phyloP scores from a whole-genome alignment of 2,888 invertebrate species.

The Balanococcus diminutus region DNA sequence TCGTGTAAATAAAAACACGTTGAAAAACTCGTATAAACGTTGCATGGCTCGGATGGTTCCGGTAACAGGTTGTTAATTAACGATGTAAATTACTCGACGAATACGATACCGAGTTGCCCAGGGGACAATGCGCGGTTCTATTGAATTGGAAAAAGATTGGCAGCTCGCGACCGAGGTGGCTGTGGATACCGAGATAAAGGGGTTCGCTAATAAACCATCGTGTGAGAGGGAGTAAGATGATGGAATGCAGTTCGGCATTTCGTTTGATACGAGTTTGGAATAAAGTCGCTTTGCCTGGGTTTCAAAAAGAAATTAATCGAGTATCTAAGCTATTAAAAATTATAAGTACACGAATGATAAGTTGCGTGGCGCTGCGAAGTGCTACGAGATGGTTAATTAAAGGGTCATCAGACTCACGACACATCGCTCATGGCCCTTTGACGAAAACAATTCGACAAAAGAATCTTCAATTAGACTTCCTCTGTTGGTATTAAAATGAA shows the following conservation, averaged over 20 bases:
- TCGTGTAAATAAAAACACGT: background rate
- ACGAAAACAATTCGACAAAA: background rate
- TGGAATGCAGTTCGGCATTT: conserved; percentile 1
- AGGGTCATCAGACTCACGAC: conserved; percentile 24
- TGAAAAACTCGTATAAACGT: background rate
- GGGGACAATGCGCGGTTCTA: background rate
- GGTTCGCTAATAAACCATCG: background rate
- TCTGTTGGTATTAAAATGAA: background rate
- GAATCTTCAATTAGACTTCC: conserved; percentile 28
- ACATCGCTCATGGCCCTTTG: background rate
- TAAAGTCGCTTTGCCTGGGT: background rate
- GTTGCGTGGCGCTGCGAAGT: background rate
- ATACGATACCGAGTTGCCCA: background rate
- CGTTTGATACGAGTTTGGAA: background rate
- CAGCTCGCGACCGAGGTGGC: too few relatives aligned
- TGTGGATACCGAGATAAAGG: background rate
- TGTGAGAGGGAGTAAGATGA: background rate
- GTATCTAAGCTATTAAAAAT: background rate
- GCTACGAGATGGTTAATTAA: background rate
- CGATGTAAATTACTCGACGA: background rate
- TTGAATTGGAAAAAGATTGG: background rate
- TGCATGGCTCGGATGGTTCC: too few relatives aligned
- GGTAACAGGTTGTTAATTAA: conserved; percentile 16
- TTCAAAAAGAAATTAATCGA: conserved; percentile 11
- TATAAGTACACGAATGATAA: too few relatives aligned